A percentile compares a stretch with the other conserved stretches of the same genome.
Conservation (phyloP, 2,797 vertebrate species). For the Manis pentadactyla region DNA sequence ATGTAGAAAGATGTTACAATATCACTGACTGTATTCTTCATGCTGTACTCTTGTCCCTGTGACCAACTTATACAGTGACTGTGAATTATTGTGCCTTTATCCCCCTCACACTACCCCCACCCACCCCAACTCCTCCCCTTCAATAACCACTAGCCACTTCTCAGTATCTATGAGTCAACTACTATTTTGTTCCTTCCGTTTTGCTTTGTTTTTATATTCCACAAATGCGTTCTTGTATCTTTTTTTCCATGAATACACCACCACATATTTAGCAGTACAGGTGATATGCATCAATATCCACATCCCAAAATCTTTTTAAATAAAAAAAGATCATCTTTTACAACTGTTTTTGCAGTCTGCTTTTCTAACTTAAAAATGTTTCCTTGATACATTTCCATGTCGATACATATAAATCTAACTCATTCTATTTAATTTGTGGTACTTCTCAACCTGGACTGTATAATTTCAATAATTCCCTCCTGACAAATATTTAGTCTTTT, state of each 20-base stretch:
- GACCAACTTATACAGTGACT: too few relatives aligned
- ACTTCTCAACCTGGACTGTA: not conserved
- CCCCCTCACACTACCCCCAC: too few relatives aligned
- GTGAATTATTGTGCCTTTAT: too few relatives aligned
- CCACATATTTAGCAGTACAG: not conserved
- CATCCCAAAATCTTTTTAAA: not conserved
- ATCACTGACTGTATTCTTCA: too few relatives aligned
- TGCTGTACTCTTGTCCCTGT: too few relatives aligned
- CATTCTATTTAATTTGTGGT: not conserved
- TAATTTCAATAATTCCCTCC: not conserved
- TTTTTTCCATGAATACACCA: not conserved
- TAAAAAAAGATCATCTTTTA: not conserved
- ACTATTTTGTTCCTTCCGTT: too few relatives aligned
- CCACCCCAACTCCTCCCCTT: too few relatives aligned
- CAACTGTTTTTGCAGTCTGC: not conserved
- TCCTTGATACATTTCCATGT: not conserved
- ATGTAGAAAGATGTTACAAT: too few relatives aligned
- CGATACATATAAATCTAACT: not conserved
- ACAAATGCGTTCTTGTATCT: not conserved
- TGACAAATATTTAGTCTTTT: not conserved
- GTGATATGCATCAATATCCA: not conserved
- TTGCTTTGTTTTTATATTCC: too few relatives aligned
- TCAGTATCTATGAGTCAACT: too few relatives aligned
- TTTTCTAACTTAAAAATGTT: not conserved
- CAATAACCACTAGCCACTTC: too few relatives aligned